Evolutionary conservation across 2,797 vertebrate species (phyloP).

Genomic region (Lepus townsendii): DNA sequence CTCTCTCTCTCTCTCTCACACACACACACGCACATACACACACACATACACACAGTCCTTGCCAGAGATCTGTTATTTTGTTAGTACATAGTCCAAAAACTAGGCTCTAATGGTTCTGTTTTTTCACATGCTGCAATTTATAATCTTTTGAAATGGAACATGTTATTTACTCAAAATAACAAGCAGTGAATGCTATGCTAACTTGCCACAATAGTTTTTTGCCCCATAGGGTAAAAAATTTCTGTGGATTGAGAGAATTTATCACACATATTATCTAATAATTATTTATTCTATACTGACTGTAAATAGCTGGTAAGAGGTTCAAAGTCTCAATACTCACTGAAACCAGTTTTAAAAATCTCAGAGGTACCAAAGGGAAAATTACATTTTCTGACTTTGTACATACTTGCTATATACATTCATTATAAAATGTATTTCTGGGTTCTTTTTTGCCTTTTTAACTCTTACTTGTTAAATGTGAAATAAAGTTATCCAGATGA

Average conservation of each 20-base stretch:
- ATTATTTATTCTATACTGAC: not conserved
- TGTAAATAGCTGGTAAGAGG: not conserved
- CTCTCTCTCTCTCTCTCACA: no score
- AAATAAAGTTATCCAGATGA: not conserved
- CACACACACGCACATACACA: fast-evolving
- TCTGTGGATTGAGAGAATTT: not conserved
- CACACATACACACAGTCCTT: not conserved
- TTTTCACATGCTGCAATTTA: not conserved
- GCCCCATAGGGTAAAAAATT: not conserved
- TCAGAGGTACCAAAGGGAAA: not conserved
- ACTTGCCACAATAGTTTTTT: not conserved
- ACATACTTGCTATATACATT: not conserved
- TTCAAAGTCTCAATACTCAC: not conserved
- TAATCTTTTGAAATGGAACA: not conserved
- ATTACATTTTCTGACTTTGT: not conserved
- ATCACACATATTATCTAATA: not conserved
- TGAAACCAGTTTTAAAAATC: conserved; percentile 15
- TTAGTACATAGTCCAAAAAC: not conserved
- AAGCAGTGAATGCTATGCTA: not conserved
- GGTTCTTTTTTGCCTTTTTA: not conserved
- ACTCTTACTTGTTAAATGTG: not conserved
- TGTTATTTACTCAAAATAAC: not conserved
- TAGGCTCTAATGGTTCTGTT: not conserved
- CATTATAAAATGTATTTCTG: not conserved
- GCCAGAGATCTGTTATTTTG: not conserved